Percentiles rank a stretch among this genome's conserved stretches.
Conservation (phyloP, 2,113 vertebrate species). For the Oncorhynchus kisutch region DNA sequence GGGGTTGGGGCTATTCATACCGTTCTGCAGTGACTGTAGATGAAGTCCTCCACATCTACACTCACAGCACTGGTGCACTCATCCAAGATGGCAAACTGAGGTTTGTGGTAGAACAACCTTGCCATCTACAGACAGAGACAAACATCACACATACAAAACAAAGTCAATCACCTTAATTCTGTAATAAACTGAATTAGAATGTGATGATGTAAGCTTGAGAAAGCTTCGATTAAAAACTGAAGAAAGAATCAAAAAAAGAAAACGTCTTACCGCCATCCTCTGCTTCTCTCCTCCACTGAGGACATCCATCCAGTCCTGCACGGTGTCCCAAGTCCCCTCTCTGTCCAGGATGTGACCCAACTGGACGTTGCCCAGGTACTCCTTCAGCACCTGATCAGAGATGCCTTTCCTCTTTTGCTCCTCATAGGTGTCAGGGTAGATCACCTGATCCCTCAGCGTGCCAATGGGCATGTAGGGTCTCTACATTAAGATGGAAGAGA, state of each 20-base stretch:
- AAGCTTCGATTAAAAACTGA: too few relatives aligned
- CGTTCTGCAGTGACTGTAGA: constrained; percentile 94
- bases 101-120: constrained; percentile 96
- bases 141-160: constrained; percentile 1
- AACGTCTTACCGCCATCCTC: constrained; percentile 89
- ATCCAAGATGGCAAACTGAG: constrained; percentile 97
- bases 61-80: constrained; percentile 99
- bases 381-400: constrained; percentile 93
- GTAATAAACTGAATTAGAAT: neutral
- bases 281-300: constrained; percentile 98
- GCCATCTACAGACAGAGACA: constrained; percentile 82
- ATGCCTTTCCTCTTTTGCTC: constrained; percentile 90
- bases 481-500: constrained; percentile 59
- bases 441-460: constrained; percentile 94
- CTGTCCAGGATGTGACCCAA: constrained; percentile 91
- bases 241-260: too few relatives aligned
- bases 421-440: constrained; percentile 91
- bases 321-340: constrained; percentile 89
- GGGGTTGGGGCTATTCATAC: constrained; percentile 59
- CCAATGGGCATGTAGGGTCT: constrained; percentile 98
- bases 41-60: constrained; percentile 95
- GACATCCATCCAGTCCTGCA: constrained; percentile 99
- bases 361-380: constrained; percentile 95
- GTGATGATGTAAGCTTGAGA: too few relatives aligned
- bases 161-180: neutral